Base-by-base conservation (phyloP, 2,113 vertebrate genomes). In the Pteruthius melanotis region DNA sequence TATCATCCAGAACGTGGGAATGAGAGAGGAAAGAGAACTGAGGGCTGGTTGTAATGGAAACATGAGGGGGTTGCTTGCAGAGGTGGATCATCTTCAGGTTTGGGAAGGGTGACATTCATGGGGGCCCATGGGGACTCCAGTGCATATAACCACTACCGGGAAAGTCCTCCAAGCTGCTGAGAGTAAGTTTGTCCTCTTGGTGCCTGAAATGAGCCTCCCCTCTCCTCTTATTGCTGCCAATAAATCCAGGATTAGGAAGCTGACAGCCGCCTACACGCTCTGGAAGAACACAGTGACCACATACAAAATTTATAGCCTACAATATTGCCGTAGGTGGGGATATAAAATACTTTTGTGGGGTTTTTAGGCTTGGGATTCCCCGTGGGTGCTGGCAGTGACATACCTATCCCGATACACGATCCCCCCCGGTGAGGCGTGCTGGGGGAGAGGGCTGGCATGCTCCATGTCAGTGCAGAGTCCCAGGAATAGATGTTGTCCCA, bases 281-380 rank as follows among this genome's bases (percentile, higher is more conserved):
- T 89, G 92, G 68, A 93, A 92, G 40, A 93, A 26, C 47, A 56
- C 83, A 81, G 86, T 95, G 94, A 89, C 94, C 93, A 96, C 76
- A 75, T 64, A 44, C 68, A 92, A 89, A 93, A 95, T 94, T 93
- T 92, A 83, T 86, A 90, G 79, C 64, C 68, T 59, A 18, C 86
- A 78, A 35, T 63, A 66, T 35, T 86, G 76, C 64, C 1, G 80
- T 93, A 89, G 94, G 91, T 92, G 94, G 91, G 52, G 60, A 90
- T 89, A 92, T 33, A 89, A 95, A 88, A 96, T 89, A 66, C 31
- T 85, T 87, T 0, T 11, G 37, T 28, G 80, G 93, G 94, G 64
- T 50, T 96, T 97, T 93, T 81, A 70, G 75, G 39, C 52, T 75
- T 83, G 93, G 89, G 93, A 92, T 97, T 96, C 89, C 94, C 93